Percentiles rank a stretch among this genome's conserved stretches.
phyloP scores from a whole-genome alignment of 2,113 vertebrate species.

The Synodontis membranacea region DNA sequence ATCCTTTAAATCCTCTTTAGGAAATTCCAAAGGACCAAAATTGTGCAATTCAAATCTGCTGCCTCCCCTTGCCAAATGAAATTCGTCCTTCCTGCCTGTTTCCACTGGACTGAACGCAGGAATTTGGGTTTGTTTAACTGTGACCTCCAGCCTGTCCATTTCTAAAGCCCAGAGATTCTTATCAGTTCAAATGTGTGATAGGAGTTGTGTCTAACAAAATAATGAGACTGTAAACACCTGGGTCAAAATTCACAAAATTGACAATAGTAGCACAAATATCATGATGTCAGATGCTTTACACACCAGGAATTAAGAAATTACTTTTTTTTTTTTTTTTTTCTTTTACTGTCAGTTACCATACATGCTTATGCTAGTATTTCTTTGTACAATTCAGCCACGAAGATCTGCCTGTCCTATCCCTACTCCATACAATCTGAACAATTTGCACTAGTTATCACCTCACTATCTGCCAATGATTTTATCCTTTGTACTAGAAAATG shows the following conservation, averaged over 20 bases:
- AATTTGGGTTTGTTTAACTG: neutral
- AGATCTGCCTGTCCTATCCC: neutral
- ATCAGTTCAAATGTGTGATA: neutral
- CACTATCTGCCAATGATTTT: constrained; percentile 27
- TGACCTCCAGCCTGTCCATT: constrained; percentile 23
- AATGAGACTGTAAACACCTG: neutral
- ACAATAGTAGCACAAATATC: neutral
- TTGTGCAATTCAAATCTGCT: constrained; percentile 52
- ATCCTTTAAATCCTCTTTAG: constrained; percentile 58
- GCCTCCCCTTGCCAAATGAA: constrained; percentile 35
- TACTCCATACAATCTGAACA: constrained; percentile 28
- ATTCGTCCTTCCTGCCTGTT: constrained; percentile 28
- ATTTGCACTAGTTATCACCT: constrained; percentile 49
- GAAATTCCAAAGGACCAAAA: constrained; percentile 55
- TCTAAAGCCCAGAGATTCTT: neutral
- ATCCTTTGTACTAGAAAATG: constrained; percentile 3
- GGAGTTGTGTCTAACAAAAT: neutral
- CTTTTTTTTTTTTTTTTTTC: neutral
- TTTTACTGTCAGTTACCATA: neutral
- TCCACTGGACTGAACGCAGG: neutral
- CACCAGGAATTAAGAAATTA: neutral
- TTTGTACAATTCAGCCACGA: neutral
- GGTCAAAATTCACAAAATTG: neutral
- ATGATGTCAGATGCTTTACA: constrained; percentile 6
- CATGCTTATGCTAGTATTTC: neutral